Percentiles rank a stretch among this genome's conserved stretches.
These are phyloP conservation scores for Galendromus occidentalis DNA, from an alignment of 1,140 invertebrate genomes.

Conservation along the genomic window DNA sequence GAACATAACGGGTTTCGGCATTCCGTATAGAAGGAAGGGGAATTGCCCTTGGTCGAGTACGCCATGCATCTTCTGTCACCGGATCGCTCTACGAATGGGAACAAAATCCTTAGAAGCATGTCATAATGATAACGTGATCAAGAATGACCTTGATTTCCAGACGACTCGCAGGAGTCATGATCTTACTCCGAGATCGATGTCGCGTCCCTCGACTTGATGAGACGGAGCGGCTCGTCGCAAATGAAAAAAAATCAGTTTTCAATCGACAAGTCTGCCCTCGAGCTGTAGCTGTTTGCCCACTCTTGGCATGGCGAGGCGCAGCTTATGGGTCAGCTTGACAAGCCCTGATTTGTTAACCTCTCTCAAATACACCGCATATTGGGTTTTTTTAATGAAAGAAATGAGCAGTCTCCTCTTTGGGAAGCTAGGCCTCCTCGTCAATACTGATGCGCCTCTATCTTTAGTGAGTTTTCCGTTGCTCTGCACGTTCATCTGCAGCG, in stretches of 20 bases:
- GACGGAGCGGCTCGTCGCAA: conserved; percentile 38
- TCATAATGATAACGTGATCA: conserved; percentile 15
- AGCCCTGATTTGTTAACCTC: conserved; percentile 19
- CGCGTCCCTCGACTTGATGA: conserved; percentile 36
- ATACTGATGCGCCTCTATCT: no score
- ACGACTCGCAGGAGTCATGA: neutral
- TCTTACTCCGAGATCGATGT: conserved; percentile 41
- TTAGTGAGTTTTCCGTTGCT: no score
- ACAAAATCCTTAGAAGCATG: neutral
- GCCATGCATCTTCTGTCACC: neutral
- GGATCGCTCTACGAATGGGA: neutral
- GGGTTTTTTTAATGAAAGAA: conserved; percentile 36
- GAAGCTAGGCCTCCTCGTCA: no score
- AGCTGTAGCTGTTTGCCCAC: conserved; percentile 37
- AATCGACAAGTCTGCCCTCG: conserved; percentile 42
- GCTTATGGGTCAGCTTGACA: conserved; percentile 33
- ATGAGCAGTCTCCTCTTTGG: conserved; percentile 25
- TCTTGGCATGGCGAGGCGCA: conserved; percentile 38
- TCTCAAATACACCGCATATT: conserved; percentile 33
- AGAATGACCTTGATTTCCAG: no score
- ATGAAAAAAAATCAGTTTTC: conserved; percentile 46
- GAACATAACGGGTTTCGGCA: neutral
- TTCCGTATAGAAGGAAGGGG: neutral
- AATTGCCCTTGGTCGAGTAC: neutral
- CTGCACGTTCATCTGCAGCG: no score